Percentiles rank a stretch among this genome's conserved stretches.
Conservation (phyloP, 2,797 vertebrate genomes). For the Cephalopachus bancanus region DNA sequence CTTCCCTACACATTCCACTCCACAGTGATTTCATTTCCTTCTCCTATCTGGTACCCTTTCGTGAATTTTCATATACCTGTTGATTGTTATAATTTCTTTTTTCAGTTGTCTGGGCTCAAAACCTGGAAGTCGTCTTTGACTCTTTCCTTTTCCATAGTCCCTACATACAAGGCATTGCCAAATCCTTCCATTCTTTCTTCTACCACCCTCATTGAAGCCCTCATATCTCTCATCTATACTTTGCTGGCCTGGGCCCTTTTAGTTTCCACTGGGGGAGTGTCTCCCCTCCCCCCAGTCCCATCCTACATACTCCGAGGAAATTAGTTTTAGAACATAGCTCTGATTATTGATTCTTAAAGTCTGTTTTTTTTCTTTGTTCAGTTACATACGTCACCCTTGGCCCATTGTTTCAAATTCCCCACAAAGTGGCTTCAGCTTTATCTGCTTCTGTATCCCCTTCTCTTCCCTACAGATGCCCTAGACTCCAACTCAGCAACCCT, state of each 20-base stretch:
- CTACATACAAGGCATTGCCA: neutral
- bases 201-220: neutral
- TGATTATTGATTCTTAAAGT: slow-evolving; percentile 20
- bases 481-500: neutral
- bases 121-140: neutral
- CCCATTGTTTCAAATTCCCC: neutral
- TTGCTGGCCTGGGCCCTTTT: neutral
- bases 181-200: slow-evolving; percentile 8
- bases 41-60: neutral
- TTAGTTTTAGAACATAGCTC: slow-evolving; percentile 10
- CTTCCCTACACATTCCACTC: neutral
- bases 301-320: neutral
- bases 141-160: neutral
- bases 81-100: neutral
- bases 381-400: neutral
- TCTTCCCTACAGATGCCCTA: neutral
- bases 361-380: slow-evolving; percentile 26
- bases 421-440: neutral
- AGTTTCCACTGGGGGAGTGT: neutral
- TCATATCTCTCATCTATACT: neutral
- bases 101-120: neutral
- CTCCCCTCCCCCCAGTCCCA: neutral
- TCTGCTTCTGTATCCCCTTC: neutral
- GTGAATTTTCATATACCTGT: slow-evolving; percentile 6
- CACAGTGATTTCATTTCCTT: neutral